Conservation (phyloP, 2,797 vertebrate species). For the Epinephelus malabaricus region DNA sequence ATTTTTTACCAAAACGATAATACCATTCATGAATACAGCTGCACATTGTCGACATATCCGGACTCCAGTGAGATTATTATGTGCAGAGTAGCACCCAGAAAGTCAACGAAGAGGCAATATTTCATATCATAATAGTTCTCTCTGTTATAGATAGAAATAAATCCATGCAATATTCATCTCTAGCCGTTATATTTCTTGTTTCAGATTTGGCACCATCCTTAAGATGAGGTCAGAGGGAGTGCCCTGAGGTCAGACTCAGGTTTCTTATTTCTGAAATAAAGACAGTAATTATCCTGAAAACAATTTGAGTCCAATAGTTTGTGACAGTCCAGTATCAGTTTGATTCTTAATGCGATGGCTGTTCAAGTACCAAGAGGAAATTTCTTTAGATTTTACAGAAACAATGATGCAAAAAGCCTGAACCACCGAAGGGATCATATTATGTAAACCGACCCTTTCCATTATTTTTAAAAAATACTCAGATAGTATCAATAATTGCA, state of each 20-base stretch:
- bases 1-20: conserved; percentile 64
- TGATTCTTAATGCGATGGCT: conserved; percentile 63
- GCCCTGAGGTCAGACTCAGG: conserved; percentile 65
- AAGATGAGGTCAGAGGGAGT: conserved; percentile 71
- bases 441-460: conserved; percentile 78
- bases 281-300: conserved; percentile 53
- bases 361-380: conserved; percentile 74
- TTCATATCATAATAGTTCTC: conserved; percentile 79
- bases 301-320: conserved; percentile 60
- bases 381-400: conserved; percentile 62
- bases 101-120: conserved; percentile 78
- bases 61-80: conserved; percentile 71
- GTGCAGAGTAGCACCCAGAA: conserved; percentile 83
- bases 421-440: conserved; percentile 74
- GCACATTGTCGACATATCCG: conserved; percentile 76
- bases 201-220: conserved; percentile 82
- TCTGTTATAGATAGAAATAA: conserved; percentile 81
- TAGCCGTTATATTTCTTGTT: conserved; percentile 69
- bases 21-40: conserved; percentile 83
- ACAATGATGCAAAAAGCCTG: conserved; percentile 72
- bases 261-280: conserved; percentile 56
- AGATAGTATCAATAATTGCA: conserved; percentile 80
- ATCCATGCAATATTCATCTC: conserved; percentile 85
- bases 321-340: conserved; percentile 45
- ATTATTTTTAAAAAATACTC: conserved; percentile 80